Percentiles rank a stretch among this genome's conserved stretches.
Evolutionary conservation across 2,797 vertebrate species (phyloP).

Genomic region (Lagorchestes hirsutus): DNA sequence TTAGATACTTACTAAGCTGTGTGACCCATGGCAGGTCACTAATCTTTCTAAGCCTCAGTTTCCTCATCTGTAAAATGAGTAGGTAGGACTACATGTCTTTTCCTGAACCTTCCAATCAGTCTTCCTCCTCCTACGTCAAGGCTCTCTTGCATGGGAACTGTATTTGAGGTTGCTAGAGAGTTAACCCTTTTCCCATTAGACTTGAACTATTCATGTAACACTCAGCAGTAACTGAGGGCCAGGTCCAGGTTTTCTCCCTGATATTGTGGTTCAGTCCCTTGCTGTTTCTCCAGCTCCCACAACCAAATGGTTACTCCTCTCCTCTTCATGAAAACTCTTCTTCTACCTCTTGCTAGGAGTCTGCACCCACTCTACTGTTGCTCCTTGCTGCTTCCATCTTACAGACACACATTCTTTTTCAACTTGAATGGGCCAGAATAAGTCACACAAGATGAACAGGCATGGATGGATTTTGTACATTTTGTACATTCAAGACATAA

Average conservation of each 20-base stretch:
- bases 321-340: background rate
- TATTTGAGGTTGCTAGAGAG: background rate
- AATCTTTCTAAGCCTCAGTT: background rate
- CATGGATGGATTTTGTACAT: background rate
- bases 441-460: background rate
- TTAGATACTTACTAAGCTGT: background rate
- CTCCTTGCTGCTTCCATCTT: background rate
- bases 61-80: background rate
- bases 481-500: background rate
- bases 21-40: background rate
- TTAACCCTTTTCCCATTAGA: background rate
- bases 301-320: background rate
- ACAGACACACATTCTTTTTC: background rate
- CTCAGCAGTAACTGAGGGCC: background rate
- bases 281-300: background rate
- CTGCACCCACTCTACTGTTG: background rate
- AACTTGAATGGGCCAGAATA: background rate
- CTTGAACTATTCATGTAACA: background rate
- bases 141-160: background rate
- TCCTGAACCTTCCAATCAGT: background rate
- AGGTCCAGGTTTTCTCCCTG: background rate
- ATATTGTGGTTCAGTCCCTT: background rate
- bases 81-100: background rate
- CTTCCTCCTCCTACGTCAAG: background rate
- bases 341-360: no score